phyloP scores from a whole-genome alignment of 2,797 vertebrate genomes.

The Helarctos malayanus region DNA sequence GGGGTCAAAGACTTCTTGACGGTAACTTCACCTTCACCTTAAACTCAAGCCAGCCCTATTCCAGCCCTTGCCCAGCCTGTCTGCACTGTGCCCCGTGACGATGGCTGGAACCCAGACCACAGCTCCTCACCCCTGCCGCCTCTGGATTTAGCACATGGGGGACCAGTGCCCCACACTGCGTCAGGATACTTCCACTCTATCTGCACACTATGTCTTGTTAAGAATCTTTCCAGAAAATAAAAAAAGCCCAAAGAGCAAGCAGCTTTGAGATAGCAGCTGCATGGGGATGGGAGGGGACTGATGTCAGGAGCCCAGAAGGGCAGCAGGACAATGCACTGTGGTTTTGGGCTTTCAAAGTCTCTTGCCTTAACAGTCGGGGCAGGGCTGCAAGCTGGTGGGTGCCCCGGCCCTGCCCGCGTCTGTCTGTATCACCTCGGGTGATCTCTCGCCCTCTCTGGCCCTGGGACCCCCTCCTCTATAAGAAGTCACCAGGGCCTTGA shows the following conservation, averaged over 20 bases:
- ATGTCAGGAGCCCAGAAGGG: background rate
- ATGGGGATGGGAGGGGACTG: background rate
- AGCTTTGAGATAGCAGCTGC: background rate
- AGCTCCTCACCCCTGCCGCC: background rate
- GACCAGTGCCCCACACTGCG: background rate
- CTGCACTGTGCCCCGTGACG: rapidly evolving
- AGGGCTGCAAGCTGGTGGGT: background rate
- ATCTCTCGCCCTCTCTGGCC: background rate
- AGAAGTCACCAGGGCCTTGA: background rate
- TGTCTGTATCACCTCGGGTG: rapidly evolving
- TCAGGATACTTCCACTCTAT: background rate
- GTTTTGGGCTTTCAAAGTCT: background rate
- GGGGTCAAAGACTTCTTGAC: background rate
- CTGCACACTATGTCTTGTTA: background rate
- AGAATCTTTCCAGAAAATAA: background rate
- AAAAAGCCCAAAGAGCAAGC: background rate
- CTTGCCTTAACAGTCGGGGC: background rate
- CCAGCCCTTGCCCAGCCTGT: background rate
- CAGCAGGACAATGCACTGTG: rapidly evolving
- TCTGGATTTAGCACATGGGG: background rate
- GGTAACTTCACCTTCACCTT: background rate
- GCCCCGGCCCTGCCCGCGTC: background rate
- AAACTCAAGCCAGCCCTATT: background rate
- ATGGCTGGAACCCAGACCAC: background rate
- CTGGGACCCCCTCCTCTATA: background rate